phyloP scores from a whole-genome alignment of 2,113 vertebrate species.

The Gopherus flavomarginatus region DNA sequence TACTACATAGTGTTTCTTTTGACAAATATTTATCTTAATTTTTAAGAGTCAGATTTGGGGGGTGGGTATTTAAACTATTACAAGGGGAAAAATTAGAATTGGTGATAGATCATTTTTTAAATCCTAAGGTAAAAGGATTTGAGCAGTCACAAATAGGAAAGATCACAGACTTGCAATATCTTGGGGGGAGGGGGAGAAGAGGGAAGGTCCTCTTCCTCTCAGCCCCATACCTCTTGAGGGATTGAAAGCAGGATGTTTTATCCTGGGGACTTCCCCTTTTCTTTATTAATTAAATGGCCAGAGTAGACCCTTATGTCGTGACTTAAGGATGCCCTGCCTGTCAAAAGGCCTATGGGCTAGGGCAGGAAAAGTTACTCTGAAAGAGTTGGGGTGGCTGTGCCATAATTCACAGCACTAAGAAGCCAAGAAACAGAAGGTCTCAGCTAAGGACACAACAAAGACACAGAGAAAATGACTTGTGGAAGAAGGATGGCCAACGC shows the following conservation, averaged over 20 bases:
- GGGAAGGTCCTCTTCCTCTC: neutral
- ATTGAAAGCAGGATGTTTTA: neutral
- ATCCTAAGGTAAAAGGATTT: neutral
- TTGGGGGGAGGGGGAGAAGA: neutral
- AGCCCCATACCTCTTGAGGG: neutral
- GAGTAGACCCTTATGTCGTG: neutral
- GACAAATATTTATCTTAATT: constrained; percentile 31
- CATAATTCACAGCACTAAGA: neutral
- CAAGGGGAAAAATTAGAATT: neutral
- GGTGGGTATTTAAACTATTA: constrained; percentile 16
- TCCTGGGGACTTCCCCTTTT: neutral
- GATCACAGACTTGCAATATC: neutral
- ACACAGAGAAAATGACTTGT: constrained; percentile 5
- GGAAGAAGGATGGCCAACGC: neutral
- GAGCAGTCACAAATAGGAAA: neutral
- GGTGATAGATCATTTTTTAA: neutral
- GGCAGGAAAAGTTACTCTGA: neutral
- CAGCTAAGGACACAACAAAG: neutral
- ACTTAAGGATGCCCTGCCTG: neutral
- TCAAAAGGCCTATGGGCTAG: neutral
- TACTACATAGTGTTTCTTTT: neutral
- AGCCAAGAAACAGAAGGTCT: neutral
- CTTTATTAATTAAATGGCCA: neutral
- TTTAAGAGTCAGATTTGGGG: constrained; percentile 13
- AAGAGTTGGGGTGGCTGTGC: neutral